Percentiles rank a stretch among this genome's conserved stretches.
Conservation (phyloP, 2,888 invertebrate genomes). For the Hypsopygia costalis region DNA sequence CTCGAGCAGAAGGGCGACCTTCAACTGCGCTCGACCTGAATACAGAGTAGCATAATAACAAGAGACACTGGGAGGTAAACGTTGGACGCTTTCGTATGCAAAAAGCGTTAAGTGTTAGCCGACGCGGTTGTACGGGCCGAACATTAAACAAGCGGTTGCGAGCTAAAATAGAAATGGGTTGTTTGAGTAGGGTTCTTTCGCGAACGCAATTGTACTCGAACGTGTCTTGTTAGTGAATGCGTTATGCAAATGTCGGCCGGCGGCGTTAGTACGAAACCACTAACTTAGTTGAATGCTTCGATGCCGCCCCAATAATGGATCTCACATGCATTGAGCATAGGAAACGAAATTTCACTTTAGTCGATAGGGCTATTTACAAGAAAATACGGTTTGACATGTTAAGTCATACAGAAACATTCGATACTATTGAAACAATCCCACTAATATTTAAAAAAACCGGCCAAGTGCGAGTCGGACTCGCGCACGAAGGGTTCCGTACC, state of each 20-base stretch:
- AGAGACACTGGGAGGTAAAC: slow-evolving; percentile 66
- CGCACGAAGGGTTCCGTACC: too few relatives aligned
- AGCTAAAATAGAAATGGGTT: slow-evolving; percentile 78
- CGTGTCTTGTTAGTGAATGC: slow-evolving; percentile 79
- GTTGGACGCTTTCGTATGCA: slow-evolving; percentile 75
- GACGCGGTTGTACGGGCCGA: slow-evolving; percentile 75
- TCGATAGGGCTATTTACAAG: too few relatives aligned
- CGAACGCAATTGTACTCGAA: slow-evolving; percentile 76
- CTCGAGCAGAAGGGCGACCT: slow-evolving; percentile 66
- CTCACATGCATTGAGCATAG: not conserved
- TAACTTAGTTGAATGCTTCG: slow-evolving; percentile 26
- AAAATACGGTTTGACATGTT: too few relatives aligned
- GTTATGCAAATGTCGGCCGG: slow-evolving; percentile 61
- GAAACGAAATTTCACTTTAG: too few relatives aligned
- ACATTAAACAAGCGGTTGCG: slow-evolving; percentile 77
- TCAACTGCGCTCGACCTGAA: slow-evolving; percentile 64
- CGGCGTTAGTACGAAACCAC: slow-evolving; percentile 38
- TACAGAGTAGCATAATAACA: slow-evolving; percentile 71
- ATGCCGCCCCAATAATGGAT: not conserved
- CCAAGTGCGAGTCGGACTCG: too few relatives aligned
- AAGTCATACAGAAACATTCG: too few relatives aligned
- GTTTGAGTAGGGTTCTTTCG: slow-evolving; percentile 80
- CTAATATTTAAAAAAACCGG: too few relatives aligned
- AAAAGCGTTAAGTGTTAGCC: slow-evolving; percentile 79
- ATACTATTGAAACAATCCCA: too few relatives aligned